These are phyloP conservation scores for Thalpophila matura DNA, from an alignment of 2,888 invertebrate species.

Conservation along the genomic window DNA sequence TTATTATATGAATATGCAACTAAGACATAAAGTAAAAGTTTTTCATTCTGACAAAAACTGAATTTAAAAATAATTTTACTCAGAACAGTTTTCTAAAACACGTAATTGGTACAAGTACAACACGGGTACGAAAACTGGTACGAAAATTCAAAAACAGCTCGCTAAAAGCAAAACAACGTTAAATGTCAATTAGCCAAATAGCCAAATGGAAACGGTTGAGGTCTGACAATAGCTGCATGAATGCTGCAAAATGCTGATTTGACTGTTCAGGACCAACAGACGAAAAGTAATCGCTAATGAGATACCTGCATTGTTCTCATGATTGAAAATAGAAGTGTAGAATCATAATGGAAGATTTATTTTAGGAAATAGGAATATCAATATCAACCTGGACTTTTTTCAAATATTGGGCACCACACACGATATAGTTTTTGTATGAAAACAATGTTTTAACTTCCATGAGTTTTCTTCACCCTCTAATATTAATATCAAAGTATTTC, in stretches of 20 bases:
- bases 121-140: neutral
- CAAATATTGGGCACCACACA: too few species aligned
- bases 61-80: too few species aligned
- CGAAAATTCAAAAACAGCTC: neutral
- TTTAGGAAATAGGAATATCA: neutral
- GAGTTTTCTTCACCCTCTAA: too few species aligned
- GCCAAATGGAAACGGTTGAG: neutral
- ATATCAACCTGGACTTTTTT: neutral
- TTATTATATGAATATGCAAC: too few species aligned
- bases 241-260: conserved; percentile 12
- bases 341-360: neutral
- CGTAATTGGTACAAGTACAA: neutral
- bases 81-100: neutral
- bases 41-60: too few species aligned
- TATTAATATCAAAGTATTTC: too few species aligned
- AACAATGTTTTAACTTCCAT: too few species aligned
- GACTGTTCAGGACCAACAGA: conserved; percentile 17
- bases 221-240: conserved; percentile 20
- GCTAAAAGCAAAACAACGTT: neutral
- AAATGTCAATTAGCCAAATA: conserved; percentile 28
- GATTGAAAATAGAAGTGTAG: neutral
- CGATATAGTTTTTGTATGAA: too few species aligned
- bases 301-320: conserved; percentile 3
- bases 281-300: conserved; percentile 47
- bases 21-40: too few species aligned